Conservation (phyloP, 2,888 invertebrate species). For the Stenchaetothrips biformis region DNA sequence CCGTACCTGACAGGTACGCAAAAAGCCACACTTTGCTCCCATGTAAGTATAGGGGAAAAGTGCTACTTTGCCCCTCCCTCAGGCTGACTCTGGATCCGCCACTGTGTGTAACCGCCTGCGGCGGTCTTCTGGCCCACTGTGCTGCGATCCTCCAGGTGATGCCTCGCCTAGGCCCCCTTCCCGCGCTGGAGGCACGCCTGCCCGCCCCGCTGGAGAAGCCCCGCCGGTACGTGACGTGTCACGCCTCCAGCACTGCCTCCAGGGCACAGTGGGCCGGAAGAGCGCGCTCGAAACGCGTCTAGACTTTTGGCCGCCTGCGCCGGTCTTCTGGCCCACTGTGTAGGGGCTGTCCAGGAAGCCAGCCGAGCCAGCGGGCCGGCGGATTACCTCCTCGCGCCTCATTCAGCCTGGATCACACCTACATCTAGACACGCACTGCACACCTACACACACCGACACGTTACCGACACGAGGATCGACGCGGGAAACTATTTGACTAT, state of each 20-base stretch:
- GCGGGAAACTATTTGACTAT: no score
- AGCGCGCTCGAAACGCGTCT: no score
- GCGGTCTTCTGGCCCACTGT: neutral
- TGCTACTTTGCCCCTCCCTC: no score
- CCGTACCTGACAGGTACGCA: no score
- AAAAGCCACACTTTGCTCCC: no score
- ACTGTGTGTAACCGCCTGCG: neutral
- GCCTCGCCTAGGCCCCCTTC: no score
- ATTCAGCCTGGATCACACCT: neutral
- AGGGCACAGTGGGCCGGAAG: no score
- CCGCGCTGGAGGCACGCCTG: neutral
- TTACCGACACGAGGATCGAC: no score
- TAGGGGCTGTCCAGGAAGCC: neutral
- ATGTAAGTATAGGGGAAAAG: no score
- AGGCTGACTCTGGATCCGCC: neutral
- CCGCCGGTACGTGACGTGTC: neutral
- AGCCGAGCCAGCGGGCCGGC: neutral
- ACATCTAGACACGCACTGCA: neutral
- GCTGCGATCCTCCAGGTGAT: neutral
- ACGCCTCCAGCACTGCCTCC: neutral
- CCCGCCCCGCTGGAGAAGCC: neutral
- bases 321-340: no score
- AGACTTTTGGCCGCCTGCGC: no score
- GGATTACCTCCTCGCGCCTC: neutral
- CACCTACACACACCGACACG: neutral